Evolutionary conservation across 2,888 invertebrate genomes (phyloP).

Genomic region (Nomada ferruginata): DNA sequence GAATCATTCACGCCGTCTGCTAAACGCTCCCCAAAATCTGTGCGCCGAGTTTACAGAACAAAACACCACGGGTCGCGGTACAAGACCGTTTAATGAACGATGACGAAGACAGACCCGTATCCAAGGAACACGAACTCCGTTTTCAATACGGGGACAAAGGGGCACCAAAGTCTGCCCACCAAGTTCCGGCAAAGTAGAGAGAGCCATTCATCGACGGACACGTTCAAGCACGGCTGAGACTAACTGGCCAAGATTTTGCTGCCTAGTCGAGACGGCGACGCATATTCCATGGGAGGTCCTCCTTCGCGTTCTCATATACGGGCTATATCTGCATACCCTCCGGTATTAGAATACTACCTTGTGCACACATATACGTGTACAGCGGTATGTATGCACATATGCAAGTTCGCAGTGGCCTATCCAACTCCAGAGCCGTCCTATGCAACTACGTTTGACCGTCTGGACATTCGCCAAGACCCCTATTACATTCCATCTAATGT

Average conservation of each 20-base stretch:
- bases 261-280: slow-evolving; percentile 56
- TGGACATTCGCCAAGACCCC: slow-evolving; percentile 80
- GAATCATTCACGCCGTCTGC: not conserved
- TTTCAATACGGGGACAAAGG: slow-evolving; percentile 4
- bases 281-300: slow-evolving; percentile 52
- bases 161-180: not conserved
- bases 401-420: slow-evolving; percentile 41
- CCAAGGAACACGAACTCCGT: slow-evolving; percentile 2
- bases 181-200: slow-evolving; percentile 27
- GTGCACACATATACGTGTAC: not conserved
- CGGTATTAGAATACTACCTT: slow-evolving; percentile 42
- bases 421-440: slow-evolving; percentile 27
- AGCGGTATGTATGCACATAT: slow-evolving; percentile 32
- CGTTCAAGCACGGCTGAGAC: slow-evolving; percentile 59
- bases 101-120: slow-evolving; percentile 5
- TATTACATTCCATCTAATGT: slow-evolving; percentile 79
- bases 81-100: not conserved
- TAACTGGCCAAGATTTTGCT: slow-evolving; percentile 72
- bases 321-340: slow-evolving; percentile 34
- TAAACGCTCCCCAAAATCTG: not conserved
- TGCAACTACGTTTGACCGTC: slow-evolving; percentile 65
- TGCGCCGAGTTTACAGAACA: not conserved
- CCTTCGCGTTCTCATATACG: not conserved
- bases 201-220: slow-evolving; percentile 58
- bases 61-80: not conserved